These are phyloP conservation scores for Liposcelis brunnea DNA, from an alignment of 2,888 invertebrate species.

Conservation along the genomic window DNA sequence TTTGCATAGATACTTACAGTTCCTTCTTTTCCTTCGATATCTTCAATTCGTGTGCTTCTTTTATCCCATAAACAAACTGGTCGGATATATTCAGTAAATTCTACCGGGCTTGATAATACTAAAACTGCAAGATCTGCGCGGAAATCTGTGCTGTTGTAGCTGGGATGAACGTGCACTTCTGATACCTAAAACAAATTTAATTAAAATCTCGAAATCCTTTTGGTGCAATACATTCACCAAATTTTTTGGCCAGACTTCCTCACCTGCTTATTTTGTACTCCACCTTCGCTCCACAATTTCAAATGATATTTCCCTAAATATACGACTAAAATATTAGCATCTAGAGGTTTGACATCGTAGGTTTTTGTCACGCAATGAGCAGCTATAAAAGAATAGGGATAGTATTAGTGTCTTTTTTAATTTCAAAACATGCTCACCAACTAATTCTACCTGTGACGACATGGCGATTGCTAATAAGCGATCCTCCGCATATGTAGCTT, in stretches of 20 bases:
- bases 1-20: too few species aligned
- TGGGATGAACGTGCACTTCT: slow-evolving; percentile 33
- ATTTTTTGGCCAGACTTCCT: too few species aligned
- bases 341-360: slow-evolving; percentile 20
- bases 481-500: slow-evolving; percentile 46
- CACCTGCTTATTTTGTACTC: slow-evolving; percentile 21
- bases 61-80: slow-evolving; percentile 46
- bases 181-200: slow-evolving; percentile 23
- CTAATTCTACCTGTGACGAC: slow-evolving; percentile 30
- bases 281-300: slow-evolving; percentile 24
- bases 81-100: slow-evolving; percentile 35
- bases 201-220: too few species aligned
- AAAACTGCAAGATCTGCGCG: slow-evolving; percentile 40
- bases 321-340: slow-evolving; percentile 22
- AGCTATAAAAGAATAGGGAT: slow-evolving; percentile 23
- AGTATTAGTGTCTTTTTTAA: neutral
- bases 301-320: slow-evolving; percentile 25
- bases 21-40: slow-evolving; percentile 32
- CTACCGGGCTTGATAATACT: slow-evolving; percentile 30
- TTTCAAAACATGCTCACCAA: too few species aligned
- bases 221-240: too few species aligned
- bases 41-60: slow-evolving; percentile 24
- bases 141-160: slow-evolving; percentile 36
- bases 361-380: slow-evolving; percentile 42
- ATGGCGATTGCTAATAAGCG: slow-evolving; percentile 35